phyloP scores from a whole-genome alignment of 2,888 invertebrate species.

The Epinotia bilunana region DNA sequence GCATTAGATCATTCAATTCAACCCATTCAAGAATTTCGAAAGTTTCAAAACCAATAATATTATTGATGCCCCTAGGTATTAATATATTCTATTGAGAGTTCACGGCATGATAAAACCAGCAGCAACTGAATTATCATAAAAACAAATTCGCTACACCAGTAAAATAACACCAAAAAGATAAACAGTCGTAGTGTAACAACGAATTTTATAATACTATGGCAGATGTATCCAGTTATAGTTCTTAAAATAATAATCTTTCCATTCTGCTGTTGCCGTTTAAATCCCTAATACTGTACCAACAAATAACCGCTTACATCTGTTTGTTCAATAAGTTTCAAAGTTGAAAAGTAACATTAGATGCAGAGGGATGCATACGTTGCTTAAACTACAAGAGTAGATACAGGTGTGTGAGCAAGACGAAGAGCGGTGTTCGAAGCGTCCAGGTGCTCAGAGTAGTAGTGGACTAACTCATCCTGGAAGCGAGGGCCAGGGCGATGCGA shows the following conservation, averaged over 20 bases:
- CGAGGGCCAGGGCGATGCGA: slow-evolving; percentile 81
- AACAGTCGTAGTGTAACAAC: slow-evolving; percentile 6
- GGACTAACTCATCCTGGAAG: slow-evolving; percentile 87
- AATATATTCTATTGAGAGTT: not conserved
- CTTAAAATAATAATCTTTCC: not conserved
- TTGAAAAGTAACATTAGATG: slow-evolving; percentile 39
- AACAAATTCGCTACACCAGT: slow-evolving; percentile 13
- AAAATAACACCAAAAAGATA: slow-evolving; percentile 12
- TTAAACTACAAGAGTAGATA: slow-evolving; percentile 43
- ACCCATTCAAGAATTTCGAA: not conserved
- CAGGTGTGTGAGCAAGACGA: slow-evolving; percentile 53
- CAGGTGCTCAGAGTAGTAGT: slow-evolving; percentile 76
- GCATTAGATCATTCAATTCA: not conserved
- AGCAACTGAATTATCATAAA: slow-evolving; percentile 14
- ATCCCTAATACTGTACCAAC: not conserved
- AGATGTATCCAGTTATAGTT: slow-evolving; percentile 41
- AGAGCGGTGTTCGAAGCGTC: slow-evolving; percentile 70
- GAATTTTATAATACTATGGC: slow-evolving; percentile 16
- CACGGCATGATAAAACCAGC: slow-evolving; percentile 10
- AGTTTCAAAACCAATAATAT: not conserved
- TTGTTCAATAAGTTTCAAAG: slow-evolving; percentile 10
- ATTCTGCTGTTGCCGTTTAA: not conserved
- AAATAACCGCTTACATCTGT: slow-evolving; percentile 43
- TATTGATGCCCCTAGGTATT: too few relatives aligned
- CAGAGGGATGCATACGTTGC: slow-evolving; percentile 36